A percentile compares a stretch with the other conserved stretches of the same genome.
These are phyloP conservation scores for Dasypolia templi DNA, from an alignment of 2,888 invertebrate species.

Conservation along the genomic window DNA sequence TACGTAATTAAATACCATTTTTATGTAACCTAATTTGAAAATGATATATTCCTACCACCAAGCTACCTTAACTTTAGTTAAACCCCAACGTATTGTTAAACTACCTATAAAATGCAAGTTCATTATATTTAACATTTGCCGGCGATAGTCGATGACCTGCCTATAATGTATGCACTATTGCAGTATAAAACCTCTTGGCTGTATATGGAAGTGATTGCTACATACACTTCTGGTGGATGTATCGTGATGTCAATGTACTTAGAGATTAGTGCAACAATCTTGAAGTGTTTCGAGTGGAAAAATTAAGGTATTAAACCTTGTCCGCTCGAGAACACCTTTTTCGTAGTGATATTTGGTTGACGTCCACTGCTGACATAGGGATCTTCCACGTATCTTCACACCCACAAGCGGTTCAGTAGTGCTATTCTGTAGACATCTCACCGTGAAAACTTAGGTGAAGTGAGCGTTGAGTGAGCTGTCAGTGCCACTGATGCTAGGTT, in stretches of 20 bases:
- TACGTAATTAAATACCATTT: not conserved
- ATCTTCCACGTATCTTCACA: not conserved
- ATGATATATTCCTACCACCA: not conserved
- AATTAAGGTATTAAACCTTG: not conserved
- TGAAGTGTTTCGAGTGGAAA: not conserved
- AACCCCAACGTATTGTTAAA: not conserved
- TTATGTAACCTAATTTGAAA: not conserved
- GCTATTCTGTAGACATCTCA: too few relatives aligned
- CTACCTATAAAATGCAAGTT: constrained; percentile 31
- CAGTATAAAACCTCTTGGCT: constrained; percentile 33
- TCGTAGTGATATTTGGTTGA: not conserved
- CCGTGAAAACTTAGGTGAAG: too few relatives aligned
- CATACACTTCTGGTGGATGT: constrained; percentile 41
- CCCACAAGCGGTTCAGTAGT: too few relatives aligned
- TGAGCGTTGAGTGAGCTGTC: too few relatives aligned
- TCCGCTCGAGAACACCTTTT: not conserved
- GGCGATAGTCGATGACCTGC: constrained; percentile 31
- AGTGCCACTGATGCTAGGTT: too few relatives aligned
- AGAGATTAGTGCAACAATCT: constrained; percentile 3
- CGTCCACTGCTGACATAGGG: not conserved
- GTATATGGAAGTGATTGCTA: constrained; percentile 50
- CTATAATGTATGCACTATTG: constrained; percentile 56
- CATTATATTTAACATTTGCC: constrained; percentile 33
- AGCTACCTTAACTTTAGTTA: not conserved
- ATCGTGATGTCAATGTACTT: constrained; percentile 8